phyloP scores from a whole-genome alignment of 2,797 vertebrate genomes.

The Oreonectes daqikongensis region DNA sequence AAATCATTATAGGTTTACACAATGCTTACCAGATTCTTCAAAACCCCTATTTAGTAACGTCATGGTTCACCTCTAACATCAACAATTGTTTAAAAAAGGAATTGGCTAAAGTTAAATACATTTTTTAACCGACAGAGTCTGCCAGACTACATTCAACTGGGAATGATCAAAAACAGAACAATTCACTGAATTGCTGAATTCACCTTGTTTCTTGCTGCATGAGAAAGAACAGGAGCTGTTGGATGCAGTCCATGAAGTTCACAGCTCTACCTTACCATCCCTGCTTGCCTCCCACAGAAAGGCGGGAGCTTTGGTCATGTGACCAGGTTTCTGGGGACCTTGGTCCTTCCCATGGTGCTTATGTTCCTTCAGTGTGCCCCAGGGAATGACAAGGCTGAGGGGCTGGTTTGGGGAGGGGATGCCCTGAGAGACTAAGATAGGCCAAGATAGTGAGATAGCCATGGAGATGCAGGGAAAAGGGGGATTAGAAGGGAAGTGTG shows the following conservation, averaged over 20 bases:
- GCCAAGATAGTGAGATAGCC: constrained; percentile 56
- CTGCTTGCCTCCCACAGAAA: constrained; percentile 65
- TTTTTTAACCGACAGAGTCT: constrained; percentile 65
- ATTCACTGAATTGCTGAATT: constrained; percentile 68
- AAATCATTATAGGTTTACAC: constrained; percentile 24
- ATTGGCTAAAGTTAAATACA: constrained; percentile 46
- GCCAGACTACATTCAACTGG: constrained; percentile 63
- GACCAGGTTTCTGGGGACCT: constrained; percentile 67
- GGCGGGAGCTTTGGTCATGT: constrained; percentile 65
- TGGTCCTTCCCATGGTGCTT: constrained; percentile 82
- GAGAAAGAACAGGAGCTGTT: constrained; percentile 78
- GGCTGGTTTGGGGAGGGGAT: constrained; percentile 64
- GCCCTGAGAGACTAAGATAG: constrained; percentile 53
- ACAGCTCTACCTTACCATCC: constrained; percentile 70
- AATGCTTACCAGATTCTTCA: constrained; percentile 52
- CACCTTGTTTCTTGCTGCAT: constrained; percentile 77
- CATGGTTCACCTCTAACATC: constrained; percentile 66
- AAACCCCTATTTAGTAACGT: constrained; percentile 54
- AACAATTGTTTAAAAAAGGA: constrained; percentile 65
- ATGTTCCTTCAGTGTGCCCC: constrained; percentile 71
- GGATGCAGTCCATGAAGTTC: constrained; percentile 71
- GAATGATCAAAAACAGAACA: constrained; percentile 69
- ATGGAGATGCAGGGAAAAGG: constrained; percentile 37
- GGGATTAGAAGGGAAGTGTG: constrained; percentile 45
- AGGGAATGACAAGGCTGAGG: constrained; percentile 57